phyloP scores from a whole-genome alignment of 2,888 invertebrate species.

The Eupithecia insigniata region DNA sequence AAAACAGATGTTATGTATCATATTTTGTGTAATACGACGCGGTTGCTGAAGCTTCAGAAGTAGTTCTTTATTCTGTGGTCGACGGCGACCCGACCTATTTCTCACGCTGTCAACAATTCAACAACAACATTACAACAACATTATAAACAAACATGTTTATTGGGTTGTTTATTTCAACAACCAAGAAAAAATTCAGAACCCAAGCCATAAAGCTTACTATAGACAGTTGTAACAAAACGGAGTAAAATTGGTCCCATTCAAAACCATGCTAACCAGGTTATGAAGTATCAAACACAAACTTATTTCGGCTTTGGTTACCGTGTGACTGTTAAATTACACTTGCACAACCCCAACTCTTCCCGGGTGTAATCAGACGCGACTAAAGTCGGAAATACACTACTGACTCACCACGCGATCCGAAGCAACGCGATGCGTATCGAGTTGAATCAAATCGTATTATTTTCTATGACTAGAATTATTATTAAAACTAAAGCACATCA shows the following conservation, averaged over 20 bases:
- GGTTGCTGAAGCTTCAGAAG: neutral
- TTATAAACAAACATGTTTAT: too few relatives aligned
- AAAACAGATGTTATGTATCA: neutral
- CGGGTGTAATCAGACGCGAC: too few relatives aligned
- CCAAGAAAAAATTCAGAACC: too few relatives aligned
- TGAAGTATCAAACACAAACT: neutral
- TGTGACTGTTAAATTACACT: neutral
- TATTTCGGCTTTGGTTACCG: neutral
- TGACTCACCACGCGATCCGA: too few relatives aligned
- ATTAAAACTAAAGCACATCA: too few relatives aligned
- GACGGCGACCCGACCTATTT: neutral
- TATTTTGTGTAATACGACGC: neutral
- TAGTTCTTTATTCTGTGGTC: neutral
- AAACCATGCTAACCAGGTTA: neutral
- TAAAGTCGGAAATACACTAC: too few relatives aligned
- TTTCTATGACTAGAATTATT: too few relatives aligned
- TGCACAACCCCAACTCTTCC: too few relatives aligned
- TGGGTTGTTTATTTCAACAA: neutral
- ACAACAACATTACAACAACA: too few relatives aligned
- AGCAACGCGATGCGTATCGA: too few relatives aligned
- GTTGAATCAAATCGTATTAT: too few relatives aligned
- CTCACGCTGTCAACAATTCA: constrained; percentile 1
- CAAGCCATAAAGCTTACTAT: too few relatives aligned
- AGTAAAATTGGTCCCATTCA: neutral
- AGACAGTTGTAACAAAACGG: neutral